Evolutionary conservation across 2,797 vertebrate species (phyloP).

Genomic region (Catharus ustulatus): DNA sequence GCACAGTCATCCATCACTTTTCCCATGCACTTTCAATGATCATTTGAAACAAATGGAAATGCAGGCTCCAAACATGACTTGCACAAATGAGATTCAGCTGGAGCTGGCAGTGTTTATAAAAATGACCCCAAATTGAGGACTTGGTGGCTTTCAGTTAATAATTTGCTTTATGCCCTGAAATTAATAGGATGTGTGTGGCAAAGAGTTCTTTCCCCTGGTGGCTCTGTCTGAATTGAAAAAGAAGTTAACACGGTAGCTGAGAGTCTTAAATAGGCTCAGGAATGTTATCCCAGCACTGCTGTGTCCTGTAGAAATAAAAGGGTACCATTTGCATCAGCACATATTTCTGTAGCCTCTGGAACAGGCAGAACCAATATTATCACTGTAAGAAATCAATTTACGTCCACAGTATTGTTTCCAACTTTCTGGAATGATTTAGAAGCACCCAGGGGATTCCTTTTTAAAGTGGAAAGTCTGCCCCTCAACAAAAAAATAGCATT

Average conservation of each 20-base stretch:
- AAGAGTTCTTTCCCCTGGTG: background rate
- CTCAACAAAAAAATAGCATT: background rate
- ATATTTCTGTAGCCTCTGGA: background rate
- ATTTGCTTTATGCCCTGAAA: background rate
- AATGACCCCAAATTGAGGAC: background rate
- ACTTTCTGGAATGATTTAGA: background rate
- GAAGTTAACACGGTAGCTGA: background rate
- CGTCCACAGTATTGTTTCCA: accelerated
- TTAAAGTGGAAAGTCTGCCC: background rate
- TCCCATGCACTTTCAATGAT: background rate
- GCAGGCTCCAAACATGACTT: background rate
- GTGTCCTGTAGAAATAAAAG: background rate
- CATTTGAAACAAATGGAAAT: background rate
- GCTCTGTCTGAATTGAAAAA: background rate
- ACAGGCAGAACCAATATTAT: background rate
- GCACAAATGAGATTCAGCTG: background rate
- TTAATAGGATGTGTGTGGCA: background rate
- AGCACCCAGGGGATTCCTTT: background rate
- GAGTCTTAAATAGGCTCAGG: background rate
- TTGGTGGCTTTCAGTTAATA: background rate
- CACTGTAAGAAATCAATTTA: background rate
- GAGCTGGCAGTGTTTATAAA: background rate
- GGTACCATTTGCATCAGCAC: background rate
- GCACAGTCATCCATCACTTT: background rate
- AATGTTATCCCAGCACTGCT: background rate